Conservation (phyloP, 2,888 invertebrate species). For the Lasioglossum morio region DNA sequence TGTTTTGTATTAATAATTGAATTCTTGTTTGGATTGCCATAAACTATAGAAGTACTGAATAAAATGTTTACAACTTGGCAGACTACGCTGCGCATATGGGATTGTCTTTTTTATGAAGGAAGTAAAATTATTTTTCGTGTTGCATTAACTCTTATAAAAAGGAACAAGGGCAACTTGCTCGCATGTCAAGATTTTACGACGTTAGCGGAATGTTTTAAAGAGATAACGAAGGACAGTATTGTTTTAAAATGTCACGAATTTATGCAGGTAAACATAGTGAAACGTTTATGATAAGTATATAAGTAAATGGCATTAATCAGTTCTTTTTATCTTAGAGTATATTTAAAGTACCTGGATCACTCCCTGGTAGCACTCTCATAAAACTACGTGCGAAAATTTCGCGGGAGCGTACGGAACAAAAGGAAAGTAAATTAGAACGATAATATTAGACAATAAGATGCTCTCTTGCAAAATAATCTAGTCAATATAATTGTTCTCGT, state of each 20-base stretch:
- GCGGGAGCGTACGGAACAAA: slow-evolving; percentile 86
- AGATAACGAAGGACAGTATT: slow-evolving; percentile 91
- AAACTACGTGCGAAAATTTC: slow-evolving; percentile 87
- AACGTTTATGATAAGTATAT: slow-evolving; percentile 7
- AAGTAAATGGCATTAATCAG: background rate
- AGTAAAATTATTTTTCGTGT: slow-evolving; percentile 96
- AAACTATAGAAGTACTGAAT: slow-evolving; percentile 50
- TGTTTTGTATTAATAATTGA: slow-evolving; percentile 46
- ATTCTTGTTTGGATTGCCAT: slow-evolving; percentile 50
- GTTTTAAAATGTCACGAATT: slow-evolving; percentile 95
- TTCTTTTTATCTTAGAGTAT: slow-evolving; percentile 88
- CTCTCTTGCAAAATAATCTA: slow-evolving; percentile 72
- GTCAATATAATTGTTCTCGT: slow-evolving; percentile 70
- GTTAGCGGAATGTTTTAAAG: slow-evolving; percentile 93
- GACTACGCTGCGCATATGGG: slow-evolving; percentile 98
- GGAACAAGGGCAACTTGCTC: slow-evolving; percentile 90
- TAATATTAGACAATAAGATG: slow-evolving; percentile 73
- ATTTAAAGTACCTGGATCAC: slow-evolving; percentile 92
- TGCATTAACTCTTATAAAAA: slow-evolving; percentile 92
- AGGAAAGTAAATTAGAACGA: slow-evolving; percentile 77
- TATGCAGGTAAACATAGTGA: slow-evolving; percentile 89
- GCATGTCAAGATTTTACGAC: slow-evolving; percentile 92
- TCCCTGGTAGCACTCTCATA: slow-evolving; percentile 89
- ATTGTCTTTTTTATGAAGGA: slow-evolving; percentile 97
- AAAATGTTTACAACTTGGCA: slow-evolving; percentile 77